Evolutionary conservation across 2,888 invertebrate genomes (phyloP).

Genomic region (Dermolepida albohirtum): DNA sequence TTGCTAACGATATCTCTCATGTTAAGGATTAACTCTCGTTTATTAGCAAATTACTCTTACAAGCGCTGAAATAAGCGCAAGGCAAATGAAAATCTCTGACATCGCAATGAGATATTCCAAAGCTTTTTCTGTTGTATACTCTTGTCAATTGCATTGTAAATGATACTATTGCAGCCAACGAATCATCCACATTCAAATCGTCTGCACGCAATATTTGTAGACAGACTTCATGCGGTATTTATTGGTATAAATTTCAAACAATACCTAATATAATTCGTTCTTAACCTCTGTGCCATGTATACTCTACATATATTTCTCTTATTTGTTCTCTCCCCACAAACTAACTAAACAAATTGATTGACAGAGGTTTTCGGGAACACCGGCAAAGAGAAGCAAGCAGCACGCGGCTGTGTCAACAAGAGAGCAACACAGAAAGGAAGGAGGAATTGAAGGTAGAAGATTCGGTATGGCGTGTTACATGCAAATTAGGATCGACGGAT

Average conservation of each 20-base stretch:
- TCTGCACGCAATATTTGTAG: no score
- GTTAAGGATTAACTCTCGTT: no score
- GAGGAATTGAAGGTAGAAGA: slow-evolving; percentile 36
- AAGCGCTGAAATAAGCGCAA: no score
- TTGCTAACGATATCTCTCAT: no score
- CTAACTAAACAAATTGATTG: slow-evolving; percentile 55
- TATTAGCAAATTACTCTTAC: no score
- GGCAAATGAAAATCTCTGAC: no score
- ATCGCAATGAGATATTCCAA: no score
- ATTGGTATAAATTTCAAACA: slow-evolving; percentile 5
- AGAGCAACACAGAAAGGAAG: slow-evolving; percentile 33
- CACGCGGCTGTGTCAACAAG: slow-evolving; percentile 63
- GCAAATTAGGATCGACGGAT: slow-evolving; percentile 60
- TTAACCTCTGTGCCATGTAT: no score
- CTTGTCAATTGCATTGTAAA: no score
- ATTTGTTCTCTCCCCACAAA: slow-evolving; percentile 12
- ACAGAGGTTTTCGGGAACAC: slow-evolving; percentile 51
- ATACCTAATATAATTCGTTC: slow-evolving; percentile 2
- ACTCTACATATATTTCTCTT: neutral
- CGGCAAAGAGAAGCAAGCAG: slow-evolving; percentile 46
- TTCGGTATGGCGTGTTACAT: slow-evolving; percentile 65
- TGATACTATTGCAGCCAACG: no score
- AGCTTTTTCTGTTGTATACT: no score
- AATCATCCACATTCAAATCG: no score
- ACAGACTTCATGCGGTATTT: neutral